phyloP scores from a whole-genome alignment of 2,113 vertebrate genomes.

The Phrynosoma platyrhinos region DNA sequence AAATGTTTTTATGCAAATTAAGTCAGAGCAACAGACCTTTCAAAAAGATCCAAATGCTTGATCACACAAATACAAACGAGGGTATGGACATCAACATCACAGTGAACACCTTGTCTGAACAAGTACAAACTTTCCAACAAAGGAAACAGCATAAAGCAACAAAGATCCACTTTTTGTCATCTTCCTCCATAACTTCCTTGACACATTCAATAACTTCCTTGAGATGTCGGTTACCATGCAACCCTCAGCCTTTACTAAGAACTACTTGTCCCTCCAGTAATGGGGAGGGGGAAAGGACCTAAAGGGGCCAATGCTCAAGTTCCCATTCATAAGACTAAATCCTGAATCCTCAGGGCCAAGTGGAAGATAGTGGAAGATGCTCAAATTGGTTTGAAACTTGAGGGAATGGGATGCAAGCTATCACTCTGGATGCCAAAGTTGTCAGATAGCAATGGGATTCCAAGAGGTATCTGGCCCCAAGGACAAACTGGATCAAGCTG shows the following conservation, averaged over 20 bases:
- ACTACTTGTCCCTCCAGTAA: too few relatives aligned
- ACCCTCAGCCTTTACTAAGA: background rate
- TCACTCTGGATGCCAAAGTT: background rate
- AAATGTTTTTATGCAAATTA: background rate
- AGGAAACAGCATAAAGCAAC: background rate
- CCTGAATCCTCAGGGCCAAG: background rate
- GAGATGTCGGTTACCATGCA: background rate
- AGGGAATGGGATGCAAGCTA: rapidly evolving
- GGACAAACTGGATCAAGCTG: rapidly evolving
- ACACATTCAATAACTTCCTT: background rate
- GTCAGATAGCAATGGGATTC: background rate
- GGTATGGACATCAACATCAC: background rate
- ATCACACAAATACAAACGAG: background rate
- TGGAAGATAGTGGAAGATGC: rapidly evolving
- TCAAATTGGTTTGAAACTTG: rapidly evolving
- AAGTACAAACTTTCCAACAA: background rate
- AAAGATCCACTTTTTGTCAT: background rate
- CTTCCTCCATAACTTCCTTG: background rate
- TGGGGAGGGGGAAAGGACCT: too few relatives aligned
- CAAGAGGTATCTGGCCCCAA: background rate
- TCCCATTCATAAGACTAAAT: background rate
- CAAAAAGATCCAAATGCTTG: too few relatives aligned
- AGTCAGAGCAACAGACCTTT: background rate
- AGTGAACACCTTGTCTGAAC: background rate
- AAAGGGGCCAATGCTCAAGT: too few relatives aligned